phyloP scores from a whole-genome alignment of 2,113 vertebrate genomes.

The Bucco capensis region DNA sequence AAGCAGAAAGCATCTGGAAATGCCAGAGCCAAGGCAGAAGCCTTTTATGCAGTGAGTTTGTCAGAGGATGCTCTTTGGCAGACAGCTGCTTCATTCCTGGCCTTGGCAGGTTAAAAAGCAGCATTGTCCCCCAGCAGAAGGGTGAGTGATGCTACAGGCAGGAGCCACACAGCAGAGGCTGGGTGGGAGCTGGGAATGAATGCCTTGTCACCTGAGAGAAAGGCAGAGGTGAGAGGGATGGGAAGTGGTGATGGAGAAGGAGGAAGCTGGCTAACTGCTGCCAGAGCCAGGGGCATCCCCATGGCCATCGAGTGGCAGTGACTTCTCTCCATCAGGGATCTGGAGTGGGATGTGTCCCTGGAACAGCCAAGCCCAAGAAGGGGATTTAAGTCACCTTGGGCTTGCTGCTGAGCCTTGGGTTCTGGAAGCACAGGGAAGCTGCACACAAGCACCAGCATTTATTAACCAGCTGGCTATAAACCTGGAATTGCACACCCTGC shows the following conservation, averaged over 20 bases:
- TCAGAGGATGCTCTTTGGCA: neutral
- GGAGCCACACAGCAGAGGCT: neutral
- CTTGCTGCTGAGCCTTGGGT: fast-evolving
- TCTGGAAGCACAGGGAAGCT: neutral
- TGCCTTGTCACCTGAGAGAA: neutral
- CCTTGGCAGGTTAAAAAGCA: neutral
- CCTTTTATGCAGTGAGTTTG: neutral
- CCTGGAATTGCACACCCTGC: fast-evolving
- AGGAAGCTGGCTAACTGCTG: neutral
- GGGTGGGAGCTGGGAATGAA: neutral
- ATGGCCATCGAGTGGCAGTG: too few species aligned
- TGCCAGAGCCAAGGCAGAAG: neutral
- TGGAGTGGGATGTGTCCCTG: neutral
- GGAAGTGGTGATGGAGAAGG: neutral
- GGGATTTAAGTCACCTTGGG: neutral
- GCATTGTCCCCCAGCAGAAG: neutral
- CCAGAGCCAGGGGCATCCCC: fast-evolving
- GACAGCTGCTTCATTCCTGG: neutral
- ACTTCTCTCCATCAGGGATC: fast-evolving
- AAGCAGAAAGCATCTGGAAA: neutral
- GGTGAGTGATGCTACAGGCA: neutral
- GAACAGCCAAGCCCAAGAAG: neutral
- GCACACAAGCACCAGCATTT: neutral
- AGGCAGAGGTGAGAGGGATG: neutral
- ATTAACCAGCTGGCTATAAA: too few species aligned